Evolutionary conservation across 2,888 invertebrate genomes (phyloP).

Genomic region (Crematogaster levior): DNA sequence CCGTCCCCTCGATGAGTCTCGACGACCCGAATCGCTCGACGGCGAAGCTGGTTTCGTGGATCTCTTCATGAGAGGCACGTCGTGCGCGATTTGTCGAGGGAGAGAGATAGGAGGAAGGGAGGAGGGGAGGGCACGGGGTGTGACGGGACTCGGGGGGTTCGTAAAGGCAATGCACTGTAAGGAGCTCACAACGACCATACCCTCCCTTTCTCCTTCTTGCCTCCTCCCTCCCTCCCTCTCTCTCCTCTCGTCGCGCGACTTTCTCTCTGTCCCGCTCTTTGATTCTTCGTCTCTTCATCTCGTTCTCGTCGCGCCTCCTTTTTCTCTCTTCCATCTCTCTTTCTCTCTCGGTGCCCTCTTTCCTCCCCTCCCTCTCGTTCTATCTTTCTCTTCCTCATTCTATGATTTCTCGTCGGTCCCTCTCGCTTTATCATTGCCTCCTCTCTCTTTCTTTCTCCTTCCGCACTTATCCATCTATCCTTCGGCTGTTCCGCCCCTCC

Average conservation of each 20-base stretch:
- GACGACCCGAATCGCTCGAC: constrained; percentile 77
- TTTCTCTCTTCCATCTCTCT: constrained; percentile 58
- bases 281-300: constrained; percentile 41
- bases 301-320: constrained; percentile 54
- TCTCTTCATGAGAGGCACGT: constrained; percentile 79
- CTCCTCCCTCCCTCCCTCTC: constrained; percentile 53
- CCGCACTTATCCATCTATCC: constrained; percentile 53
- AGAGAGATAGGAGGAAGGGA: constrained; percentile 33
- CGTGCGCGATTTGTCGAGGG: constrained; percentile 79
- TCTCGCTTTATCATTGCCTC: constrained; percentile 40
- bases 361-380: constrained; percentile 50
- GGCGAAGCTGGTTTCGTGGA: constrained; percentile 76
- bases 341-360: constrained; percentile 53
- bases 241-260: constrained; percentile 50
- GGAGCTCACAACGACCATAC: constrained; percentile 83
- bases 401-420: constrained; percentile 53
- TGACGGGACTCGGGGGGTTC: constrained; percentile 82
- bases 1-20: constrained; percentile 71
- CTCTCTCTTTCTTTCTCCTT: constrained; percentile 51
- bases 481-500: constrained; percentile 47
- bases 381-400: constrained; percentile 56
- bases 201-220: constrained; percentile 68
- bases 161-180: constrained; percentile 85
- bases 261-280: constrained; percentile 59
- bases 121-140: constrained; percentile 78